Evolutionary conservation across 2,113 vertebrate species (phyloP).

Genomic region (Atlantisia rogersi): DNA sequence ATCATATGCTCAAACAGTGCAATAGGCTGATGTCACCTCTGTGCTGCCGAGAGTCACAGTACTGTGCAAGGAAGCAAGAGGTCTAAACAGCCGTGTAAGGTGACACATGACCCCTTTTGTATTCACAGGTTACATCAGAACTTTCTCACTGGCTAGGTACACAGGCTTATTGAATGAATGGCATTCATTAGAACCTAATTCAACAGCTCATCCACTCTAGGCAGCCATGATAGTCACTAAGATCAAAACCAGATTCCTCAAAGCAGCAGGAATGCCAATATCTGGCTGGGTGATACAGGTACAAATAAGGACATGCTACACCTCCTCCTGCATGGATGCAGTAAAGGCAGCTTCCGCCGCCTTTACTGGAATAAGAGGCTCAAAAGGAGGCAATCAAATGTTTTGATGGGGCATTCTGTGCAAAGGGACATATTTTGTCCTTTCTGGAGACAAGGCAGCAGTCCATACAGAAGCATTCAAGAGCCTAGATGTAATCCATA

Average conservation of each 20-base stretch:
- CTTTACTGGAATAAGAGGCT: neutral
- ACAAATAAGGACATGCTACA: neutral
- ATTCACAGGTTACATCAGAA: neutral
- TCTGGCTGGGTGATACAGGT: neutral
- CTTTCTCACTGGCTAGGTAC: neutral
- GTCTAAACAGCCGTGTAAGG: neutral
- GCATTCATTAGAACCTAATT: neutral
- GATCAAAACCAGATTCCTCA: neutral
- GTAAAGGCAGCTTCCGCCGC: neutral
- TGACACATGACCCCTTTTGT: neutral
- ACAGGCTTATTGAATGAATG: neutral
- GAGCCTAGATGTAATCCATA: neutral
- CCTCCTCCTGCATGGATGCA: neutral
- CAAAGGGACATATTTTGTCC: neutral
- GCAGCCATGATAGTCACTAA: neutral
- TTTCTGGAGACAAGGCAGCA: neutral
- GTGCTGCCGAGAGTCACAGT: rapidly evolving
- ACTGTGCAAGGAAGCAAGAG: neutral
- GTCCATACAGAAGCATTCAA: neutral
- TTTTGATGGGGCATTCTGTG: neutral
- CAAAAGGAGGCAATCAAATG: neutral
- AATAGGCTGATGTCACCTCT: neutral
- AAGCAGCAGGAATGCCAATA: neutral
- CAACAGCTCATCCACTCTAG: neutral
- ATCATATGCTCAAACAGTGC: neutral